Evolutionary conservation across 2,888 invertebrate genomes (phyloP).

Genomic region (Drosophila barbarae): DNA sequence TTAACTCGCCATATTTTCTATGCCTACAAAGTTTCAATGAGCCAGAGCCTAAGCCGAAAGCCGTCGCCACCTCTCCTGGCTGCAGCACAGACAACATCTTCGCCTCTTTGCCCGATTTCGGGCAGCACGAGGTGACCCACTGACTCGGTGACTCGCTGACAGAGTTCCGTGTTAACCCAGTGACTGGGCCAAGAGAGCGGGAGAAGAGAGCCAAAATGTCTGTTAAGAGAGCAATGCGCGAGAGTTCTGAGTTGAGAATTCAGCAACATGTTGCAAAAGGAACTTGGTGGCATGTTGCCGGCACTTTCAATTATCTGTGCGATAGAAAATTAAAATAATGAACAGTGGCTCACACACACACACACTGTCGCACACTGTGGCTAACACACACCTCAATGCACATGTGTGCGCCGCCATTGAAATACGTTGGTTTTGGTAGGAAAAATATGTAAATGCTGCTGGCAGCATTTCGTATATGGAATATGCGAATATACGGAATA

Average conservation of each 20-base stretch:
- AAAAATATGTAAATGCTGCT: slow-evolving; percentile 56
- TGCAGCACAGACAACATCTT: slow-evolving; percentile 33
- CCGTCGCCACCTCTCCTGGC: slow-evolving; percentile 4
- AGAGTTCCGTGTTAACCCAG: slow-evolving; percentile 66
- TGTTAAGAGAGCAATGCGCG: slow-evolving; percentile 8
- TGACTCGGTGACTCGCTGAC: slow-evolving; percentile 73
- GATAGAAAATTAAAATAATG: slow-evolving; percentile 67
- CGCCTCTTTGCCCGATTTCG: slow-evolving; percentile 11
- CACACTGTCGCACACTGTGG: not conserved
- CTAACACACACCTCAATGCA: slow-evolving; percentile 21
- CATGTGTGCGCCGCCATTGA: slow-evolving; percentile 31
- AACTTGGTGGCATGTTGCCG: slow-evolving; percentile 53
- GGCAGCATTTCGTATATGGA: slow-evolving; percentile 15
- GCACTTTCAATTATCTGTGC: slow-evolving; percentile 53
- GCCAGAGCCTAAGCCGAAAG: slow-evolving; percentile 30
- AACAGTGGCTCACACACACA: slow-evolving; percentile 42
- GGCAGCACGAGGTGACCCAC: slow-evolving; percentile 49
- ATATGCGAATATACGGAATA: slow-evolving; percentile 18
- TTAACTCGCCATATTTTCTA: slow-evolving; percentile 66
- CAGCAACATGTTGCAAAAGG: slow-evolving; percentile 40
- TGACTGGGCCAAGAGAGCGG: slow-evolving; percentile 33
- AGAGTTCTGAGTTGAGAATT: not conserved
- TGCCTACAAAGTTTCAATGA: slow-evolving; percentile 61
- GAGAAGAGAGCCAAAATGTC: slow-evolving; percentile 1
- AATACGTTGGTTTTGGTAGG: slow-evolving; percentile 30